Conservation (phyloP, 2,113 vertebrate genomes). For the Mystacornis crossleyi region DNA sequence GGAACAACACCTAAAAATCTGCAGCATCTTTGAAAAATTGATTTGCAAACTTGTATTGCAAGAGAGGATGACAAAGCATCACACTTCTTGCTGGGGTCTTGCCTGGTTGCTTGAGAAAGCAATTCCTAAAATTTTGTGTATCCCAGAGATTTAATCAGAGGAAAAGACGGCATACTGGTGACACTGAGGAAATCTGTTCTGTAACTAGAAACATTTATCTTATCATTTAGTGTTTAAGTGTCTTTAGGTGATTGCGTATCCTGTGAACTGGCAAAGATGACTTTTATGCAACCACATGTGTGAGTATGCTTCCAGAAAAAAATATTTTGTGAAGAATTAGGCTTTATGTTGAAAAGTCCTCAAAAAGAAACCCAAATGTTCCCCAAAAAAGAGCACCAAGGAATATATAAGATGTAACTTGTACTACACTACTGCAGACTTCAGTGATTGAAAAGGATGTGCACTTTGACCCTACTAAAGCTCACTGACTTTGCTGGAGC, state of each 20-base stretch:
- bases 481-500: background rate
- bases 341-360: background rate
- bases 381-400: background rate
- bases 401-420: background rate
- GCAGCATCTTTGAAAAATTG: background rate
- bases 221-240: background rate
- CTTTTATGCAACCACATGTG: rapidly evolving
- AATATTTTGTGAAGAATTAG: background rate
- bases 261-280: background rate
- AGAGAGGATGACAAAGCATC: background rate
- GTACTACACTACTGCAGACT: background rate
- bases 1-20: background rate
- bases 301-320: background rate
- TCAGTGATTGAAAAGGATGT: background rate
- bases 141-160: background rate
- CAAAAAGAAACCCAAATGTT: background rate
- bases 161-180: background rate
- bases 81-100: background rate
- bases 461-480: background rate
- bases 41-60: background rate
- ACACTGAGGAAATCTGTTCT: background rate
- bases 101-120: background rate
- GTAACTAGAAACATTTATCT: background rate
- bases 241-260: rapidly evolving
- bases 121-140: background rate